Evolutionary conservation across 2,797 vertebrate genomes (phyloP).

Genomic region (Pangasius mekongensis): DNA sequence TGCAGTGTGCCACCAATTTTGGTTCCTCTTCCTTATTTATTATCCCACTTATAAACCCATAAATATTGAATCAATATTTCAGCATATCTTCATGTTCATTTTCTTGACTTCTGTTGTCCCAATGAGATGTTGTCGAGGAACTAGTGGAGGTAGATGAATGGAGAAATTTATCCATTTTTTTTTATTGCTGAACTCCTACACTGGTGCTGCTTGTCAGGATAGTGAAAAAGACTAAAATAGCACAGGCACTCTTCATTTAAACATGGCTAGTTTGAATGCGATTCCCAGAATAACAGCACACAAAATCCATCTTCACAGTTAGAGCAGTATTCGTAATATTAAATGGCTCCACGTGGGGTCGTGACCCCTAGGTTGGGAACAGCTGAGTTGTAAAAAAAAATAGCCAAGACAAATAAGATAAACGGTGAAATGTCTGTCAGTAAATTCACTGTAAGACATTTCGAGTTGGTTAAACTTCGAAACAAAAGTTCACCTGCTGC

Average conservation of each 20-base stretch:
- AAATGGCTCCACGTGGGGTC: not conserved
- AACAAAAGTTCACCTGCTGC: too few relatives aligned
- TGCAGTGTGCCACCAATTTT: not conserved
- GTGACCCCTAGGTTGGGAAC: too few relatives aligned
- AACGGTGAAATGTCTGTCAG: not conserved
- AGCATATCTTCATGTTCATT: not conserved
- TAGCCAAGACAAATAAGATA: not conserved
- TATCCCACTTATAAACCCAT: not conserved
- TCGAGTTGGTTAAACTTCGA: too few relatives aligned
- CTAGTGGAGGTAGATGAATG: not conserved
- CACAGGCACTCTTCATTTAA: not conserved
- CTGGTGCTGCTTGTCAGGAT: not conserved
- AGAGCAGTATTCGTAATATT: not conserved
- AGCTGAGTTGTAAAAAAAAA: not conserved
- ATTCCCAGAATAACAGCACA: not conserved
- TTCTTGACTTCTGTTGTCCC: not conserved
- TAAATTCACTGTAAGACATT: not conserved
- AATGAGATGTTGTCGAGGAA: not conserved
- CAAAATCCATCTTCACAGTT: too few relatives aligned
- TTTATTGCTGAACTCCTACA: not conserved
- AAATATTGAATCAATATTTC: not conserved
- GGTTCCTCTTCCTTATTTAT: not conserved
- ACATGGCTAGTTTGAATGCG: too few relatives aligned
- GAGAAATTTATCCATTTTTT: not conserved
- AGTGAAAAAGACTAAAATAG: not conserved